Base-by-base conservation (phyloP, 2,888 invertebrate species). In the Agriotes lineatus region DNA sequence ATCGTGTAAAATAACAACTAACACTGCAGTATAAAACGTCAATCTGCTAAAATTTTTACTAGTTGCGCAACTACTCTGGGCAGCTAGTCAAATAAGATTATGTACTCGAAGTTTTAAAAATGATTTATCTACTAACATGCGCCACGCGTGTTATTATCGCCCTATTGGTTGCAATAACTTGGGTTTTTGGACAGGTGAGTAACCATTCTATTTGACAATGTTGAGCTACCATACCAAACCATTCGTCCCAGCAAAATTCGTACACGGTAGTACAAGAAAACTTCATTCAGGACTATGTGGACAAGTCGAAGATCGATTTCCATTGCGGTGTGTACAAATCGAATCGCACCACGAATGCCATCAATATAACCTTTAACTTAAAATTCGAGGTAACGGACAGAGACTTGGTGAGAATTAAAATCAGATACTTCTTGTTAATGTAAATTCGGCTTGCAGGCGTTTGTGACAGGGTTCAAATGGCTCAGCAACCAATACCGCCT, bases 401-500 rank as follows among this genome's bases (percentile, higher is more conserved):
- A 1, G 60, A 60, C 12, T 35, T 33, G 48, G 60, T 44, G 18
- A 45, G 30, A 16, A 5, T 5, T n/a, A 1, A 20, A 5, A 25
- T 25, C 25, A 25, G 25, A 7, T n/a, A 12, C 35, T 33, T 16
- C 5, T 14, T 7, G 25, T 52, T 14, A 30, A 12, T 14, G 10
- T 30, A 1, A n/a, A 9, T n/a, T 30, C 12, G 30, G 20, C 5
- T 39, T 57, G 5, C 5, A 59, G 45, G 39, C 25, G n/a, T n/a
- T 59, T 2, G 48, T 60, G 18, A 48, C 19, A 18, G 60, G 60
- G 2, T 48, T 30, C 19, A 60, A 60, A 33, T 60, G 60, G 60
- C 30, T 60, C 30, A 60, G 60, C 16, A 60, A 60, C 16, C 33
- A 60, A n/a, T 60, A 60, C 18, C 60, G 60, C 5, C 33, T 60